Base-by-base conservation (phyloP, 2,113 vertebrate species). In the Rhagologus leucostigma region DNA sequence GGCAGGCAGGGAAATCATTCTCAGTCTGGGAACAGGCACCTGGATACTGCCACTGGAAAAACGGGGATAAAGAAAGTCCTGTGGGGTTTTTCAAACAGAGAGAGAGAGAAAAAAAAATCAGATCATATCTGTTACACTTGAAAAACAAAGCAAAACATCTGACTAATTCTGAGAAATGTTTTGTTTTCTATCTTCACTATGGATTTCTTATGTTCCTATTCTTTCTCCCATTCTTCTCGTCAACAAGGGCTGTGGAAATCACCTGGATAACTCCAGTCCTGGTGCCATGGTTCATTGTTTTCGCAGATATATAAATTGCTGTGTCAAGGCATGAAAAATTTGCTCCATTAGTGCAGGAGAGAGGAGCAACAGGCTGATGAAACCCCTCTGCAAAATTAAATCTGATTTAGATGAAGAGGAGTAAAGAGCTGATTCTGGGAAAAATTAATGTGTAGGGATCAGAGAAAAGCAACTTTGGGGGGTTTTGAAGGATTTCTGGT, bases 331-430 rank as follows among this genome's bases (percentile, higher is more conserved):
- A 11, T 6, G 50, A 78, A 24, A 30, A 56, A 26, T 68, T 47
- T 8, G 1, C 32, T 90, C 5, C 10, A 6, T 6, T 18, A 30
- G 22, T 32, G 35, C 15, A 10, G 57, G 71, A 59, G 16, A 63
- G 59, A 52, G 41, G n/a, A 95, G 37, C 85, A 93, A 95, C 35
- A 94, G 70, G 69, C 44, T 85, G 63, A 49, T 84, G 59, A 84
- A 96, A 86, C 11, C 67, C 21, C 39, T 96, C 88, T 82, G 46
- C 64, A 77, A 89, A 79, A 29, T 14, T 32, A 52, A 64, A 59
- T 60, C 16, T 22, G 64, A 42, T 79, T 68, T 29, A 71, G 42
- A 23, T 70, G n/a, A 22, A 55, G 82, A 46, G 0, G 6, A 57
- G 16, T 7, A 8, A 59, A 24, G 44, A 89, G 30, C 39, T 63